A percentile compares a stretch with the other conserved stretches of the same genome.
phyloP scores from a whole-genome alignment of 2,888 invertebrate species.

The Amblyjoppa proteus region DNA sequence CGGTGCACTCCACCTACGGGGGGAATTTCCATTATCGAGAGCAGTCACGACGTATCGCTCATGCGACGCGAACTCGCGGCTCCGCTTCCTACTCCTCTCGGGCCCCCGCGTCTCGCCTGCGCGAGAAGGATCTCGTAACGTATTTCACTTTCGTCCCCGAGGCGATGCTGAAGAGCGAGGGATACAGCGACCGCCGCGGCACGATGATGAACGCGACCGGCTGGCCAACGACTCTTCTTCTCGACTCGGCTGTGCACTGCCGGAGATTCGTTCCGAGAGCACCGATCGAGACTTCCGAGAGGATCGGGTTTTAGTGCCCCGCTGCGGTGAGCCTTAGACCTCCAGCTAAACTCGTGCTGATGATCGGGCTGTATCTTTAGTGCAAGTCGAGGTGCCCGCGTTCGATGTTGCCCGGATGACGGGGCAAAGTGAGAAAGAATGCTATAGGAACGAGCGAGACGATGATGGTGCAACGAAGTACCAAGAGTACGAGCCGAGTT shows the following conservation, averaged over 20 bases:
- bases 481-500: neutral
- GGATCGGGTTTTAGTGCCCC: conserved; percentile 54
- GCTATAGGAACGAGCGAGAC: conserved; percentile 17
- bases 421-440: conserved; percentile 37
- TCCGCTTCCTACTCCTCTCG: conserved; percentile 32
- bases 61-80: conserved; percentile 72
- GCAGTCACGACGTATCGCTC: conserved; percentile 79
- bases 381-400: conserved; percentile 9
- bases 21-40: conserved; percentile 81
- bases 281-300: conserved; percentile 40
- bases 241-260: conserved; percentile 30
- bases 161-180: conserved; percentile 67
- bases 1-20: conserved; percentile 75
- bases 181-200: conserved; percentile 57
- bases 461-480: conserved; percentile 47
- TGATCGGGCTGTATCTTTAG: conserved; percentile 41
- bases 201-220: conserved; percentile 76
- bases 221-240: conserved; percentile 62
- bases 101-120: conserved; percentile 51
- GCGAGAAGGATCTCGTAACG: conserved; percentile 76
- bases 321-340: conserved; percentile 36
- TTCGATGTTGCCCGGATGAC: conserved; percentile 32
- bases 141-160: conserved; percentile 81
- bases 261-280: conserved; percentile 44
- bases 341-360: conserved; percentile 51